These are phyloP conservation scores for Parthenolecanium corni DNA, from an alignment of 2,888 invertebrate genomes.

Conservation along the genomic window DNA sequence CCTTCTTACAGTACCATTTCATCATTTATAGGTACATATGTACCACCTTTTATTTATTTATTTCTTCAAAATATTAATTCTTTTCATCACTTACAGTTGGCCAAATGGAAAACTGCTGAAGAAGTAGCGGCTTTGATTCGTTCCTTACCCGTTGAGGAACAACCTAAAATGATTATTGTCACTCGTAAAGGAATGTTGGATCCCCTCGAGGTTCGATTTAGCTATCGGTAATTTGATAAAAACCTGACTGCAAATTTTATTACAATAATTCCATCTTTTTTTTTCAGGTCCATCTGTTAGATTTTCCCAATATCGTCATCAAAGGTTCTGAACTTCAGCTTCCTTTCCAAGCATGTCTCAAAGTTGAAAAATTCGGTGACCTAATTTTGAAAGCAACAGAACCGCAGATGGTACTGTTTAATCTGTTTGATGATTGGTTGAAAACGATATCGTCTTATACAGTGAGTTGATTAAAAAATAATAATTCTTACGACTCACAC, in stretches of 20 bases:
- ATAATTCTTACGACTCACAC: too few species aligned
- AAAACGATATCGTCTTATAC: constrained; percentile 99
- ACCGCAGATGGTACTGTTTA: constrained; percentile 99
- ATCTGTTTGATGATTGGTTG: constrained; percentile 98
- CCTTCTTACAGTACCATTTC: too few species aligned
- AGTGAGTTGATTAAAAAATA: constrained; percentile 40
- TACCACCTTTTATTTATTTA: too few species aligned
- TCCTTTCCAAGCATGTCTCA: constrained; percentile 97
- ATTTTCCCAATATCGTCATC: constrained; percentile 99
- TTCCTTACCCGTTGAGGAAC: constrained; percentile 97
- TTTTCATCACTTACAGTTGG: too few species aligned
- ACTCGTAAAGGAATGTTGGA: constrained; percentile 99
- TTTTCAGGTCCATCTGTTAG: constrained; percentile 79
- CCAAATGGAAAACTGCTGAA: constrained; percentile 99
- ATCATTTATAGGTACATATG: too few species aligned
- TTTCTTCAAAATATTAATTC: too few species aligned
- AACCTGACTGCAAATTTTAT: not conserved
- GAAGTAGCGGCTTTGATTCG: constrained; percentile 99
- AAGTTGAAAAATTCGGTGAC: constrained; percentile 99
- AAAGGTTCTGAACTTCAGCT: constrained; percentile 97
- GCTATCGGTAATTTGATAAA: not conserved
- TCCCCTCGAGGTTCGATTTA: constrained; percentile 64
- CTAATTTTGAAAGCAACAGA: constrained; percentile 97
- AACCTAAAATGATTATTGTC: constrained; percentile 99
- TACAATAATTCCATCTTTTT: not conserved